Evolutionary conservation across 2,113 vertebrate genomes (phyloP).

Genomic region (Cranoglanis bouderius): DNA sequence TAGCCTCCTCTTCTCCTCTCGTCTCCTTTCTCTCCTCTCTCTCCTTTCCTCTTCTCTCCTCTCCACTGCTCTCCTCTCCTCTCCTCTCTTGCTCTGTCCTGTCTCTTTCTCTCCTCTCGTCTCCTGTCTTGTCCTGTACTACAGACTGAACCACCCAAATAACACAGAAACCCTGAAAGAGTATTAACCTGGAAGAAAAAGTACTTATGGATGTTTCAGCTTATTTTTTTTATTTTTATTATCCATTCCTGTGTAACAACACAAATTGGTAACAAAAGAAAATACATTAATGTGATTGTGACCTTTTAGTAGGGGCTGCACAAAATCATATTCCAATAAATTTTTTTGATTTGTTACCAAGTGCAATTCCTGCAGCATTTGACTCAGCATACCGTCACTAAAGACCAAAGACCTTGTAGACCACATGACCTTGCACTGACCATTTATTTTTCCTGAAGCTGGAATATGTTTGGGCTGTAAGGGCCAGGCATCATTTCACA

Average conservation of each 20-base stretch:
- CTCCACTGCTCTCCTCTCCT: not conserved
- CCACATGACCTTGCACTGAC: not conserved
- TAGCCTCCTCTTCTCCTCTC: not conserved
- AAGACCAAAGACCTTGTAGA: not conserved
- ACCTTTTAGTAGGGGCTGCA: not conserved
- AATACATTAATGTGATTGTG: not conserved
- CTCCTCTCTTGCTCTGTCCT: too few relatives aligned
- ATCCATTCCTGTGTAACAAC: not conserved
- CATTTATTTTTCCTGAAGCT: too few relatives aligned
- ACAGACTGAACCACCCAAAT: not conserved
- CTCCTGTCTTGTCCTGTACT: not conserved
- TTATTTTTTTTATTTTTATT: not conserved
- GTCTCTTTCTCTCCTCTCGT: not conserved
- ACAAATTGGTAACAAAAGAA: not conserved
- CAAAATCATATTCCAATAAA: not conserved
- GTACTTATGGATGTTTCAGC: not conserved
- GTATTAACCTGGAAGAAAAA: not conserved
- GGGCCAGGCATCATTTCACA: not conserved
- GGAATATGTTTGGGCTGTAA: not conserved
- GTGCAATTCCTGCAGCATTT: not conserved
- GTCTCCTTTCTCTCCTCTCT: not conserved
- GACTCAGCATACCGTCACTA: not conserved
- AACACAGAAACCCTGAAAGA: not conserved
- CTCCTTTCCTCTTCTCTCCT: not conserved
- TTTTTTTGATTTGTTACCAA: not conserved